phyloP scores from a whole-genome alignment of 2,888 invertebrate species.

The Andrena dorsata region DNA sequence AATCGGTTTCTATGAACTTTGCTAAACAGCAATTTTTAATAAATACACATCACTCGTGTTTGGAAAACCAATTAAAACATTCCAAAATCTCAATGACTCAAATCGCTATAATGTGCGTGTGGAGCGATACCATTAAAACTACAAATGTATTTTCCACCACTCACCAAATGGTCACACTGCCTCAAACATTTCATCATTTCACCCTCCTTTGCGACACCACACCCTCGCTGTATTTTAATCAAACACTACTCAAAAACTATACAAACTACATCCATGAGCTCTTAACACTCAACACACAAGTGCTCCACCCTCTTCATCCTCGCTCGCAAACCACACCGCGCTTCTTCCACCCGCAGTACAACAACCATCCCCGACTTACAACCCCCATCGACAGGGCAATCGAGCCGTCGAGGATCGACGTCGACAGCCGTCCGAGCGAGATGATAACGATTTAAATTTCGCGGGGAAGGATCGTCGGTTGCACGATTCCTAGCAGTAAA shows the following conservation, averaged over 20 bases:
- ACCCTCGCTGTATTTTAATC: too few species aligned
- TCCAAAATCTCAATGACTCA: background rate
- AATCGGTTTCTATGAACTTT: background rate
- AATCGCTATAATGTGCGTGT: too few species aligned
- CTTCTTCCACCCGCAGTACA: background rate
- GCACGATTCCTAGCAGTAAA: slow-evolving; percentile 64
- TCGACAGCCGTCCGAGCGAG: slow-evolving; percentile 51
- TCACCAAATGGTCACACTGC: too few species aligned
- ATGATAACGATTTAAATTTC: slow-evolving; percentile 67
- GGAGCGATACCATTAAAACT: too few species aligned
- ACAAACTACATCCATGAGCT: background rate
- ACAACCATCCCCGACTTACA: background rate
- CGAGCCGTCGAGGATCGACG: slow-evolving; percentile 43
- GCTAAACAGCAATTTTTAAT: background rate
- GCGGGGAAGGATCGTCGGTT: slow-evolving; percentile 65
- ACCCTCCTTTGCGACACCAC: too few species aligned
- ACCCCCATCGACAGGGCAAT: slow-evolving; percentile 31
- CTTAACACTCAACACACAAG: too few species aligned
- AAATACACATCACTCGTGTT: background rate
- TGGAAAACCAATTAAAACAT: background rate
- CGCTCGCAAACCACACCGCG: too few species aligned
- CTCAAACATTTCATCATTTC: too few species aligned
- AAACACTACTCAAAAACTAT: background rate
- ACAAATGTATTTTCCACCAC: too few species aligned
- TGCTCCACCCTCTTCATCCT: too few species aligned